Evolutionary conservation across 1,140 invertebrate genomes (phyloP).

Genomic region (Cardiocondyla obscurior): DNA sequence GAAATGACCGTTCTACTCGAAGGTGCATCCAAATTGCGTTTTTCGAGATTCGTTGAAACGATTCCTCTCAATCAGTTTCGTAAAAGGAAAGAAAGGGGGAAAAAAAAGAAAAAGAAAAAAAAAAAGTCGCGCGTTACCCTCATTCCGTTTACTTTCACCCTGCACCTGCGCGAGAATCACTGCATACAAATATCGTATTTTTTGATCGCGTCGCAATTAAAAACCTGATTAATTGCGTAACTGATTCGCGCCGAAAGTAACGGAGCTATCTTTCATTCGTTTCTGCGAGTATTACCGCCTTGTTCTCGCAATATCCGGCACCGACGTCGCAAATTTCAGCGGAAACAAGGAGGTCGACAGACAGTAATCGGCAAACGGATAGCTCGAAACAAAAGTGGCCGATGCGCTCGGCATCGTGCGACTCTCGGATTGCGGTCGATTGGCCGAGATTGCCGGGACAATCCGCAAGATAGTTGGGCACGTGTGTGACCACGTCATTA

Average conservation of each 20-base stretch:
- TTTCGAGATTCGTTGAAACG: neutral
- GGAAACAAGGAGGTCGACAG: neutral
- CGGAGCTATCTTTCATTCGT: too few relatives aligned
- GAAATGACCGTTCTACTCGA: neutral
- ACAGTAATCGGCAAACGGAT: neutral
- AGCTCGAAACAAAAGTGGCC: neutral
- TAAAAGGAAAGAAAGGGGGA: too few relatives aligned
- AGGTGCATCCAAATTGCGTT: neutral
- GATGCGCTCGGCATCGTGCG: neutral
- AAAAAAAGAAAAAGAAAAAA: too few relatives aligned
- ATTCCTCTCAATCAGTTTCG: neutral
- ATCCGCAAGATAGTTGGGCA: neutral
- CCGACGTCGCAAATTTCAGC: neutral
- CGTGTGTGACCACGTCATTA: constrained; percentile 67
- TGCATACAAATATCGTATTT: neutral
- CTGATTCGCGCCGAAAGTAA: neutral
- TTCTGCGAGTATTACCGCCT: neutral
- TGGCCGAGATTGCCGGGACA: neutral
- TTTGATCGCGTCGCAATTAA: neutral
- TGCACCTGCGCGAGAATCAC: neutral
- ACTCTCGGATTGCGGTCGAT: constrained; percentile 17
- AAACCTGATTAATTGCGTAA: neutral
- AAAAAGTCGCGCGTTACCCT: neutral
- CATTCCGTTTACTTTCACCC: neutral
- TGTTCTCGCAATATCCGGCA: neutral